These are phyloP conservation scores for Channa striata DNA, from an alignment of 2,797 vertebrate genomes.

Conservation along the genomic window DNA sequence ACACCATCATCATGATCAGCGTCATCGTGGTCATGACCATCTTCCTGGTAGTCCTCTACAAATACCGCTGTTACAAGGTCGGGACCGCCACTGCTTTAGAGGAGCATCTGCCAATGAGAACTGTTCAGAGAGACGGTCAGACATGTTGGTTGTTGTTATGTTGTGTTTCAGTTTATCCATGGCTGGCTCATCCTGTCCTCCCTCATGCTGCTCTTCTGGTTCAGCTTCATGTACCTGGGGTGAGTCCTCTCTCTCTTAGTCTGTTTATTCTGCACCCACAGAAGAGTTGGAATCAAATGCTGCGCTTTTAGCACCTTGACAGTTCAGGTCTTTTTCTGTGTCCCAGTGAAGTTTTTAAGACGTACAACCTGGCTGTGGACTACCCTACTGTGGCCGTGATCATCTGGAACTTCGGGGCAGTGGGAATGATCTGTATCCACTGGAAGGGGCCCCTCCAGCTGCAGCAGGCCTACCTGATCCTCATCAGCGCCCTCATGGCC, in stretches of 20 bases:
- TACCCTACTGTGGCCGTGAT: conserved; percentile 91
- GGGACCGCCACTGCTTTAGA: conserved; percentile 3
- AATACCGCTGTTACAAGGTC: conserved; percentile 97
- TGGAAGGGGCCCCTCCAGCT: conserved; percentile 95
- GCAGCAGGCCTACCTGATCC: conserved; percentile 96
- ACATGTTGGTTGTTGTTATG: background rate
- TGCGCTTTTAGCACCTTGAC: too few relatives aligned
- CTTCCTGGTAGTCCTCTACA: conserved; percentile 94
- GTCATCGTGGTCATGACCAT: conserved; percentile 96
- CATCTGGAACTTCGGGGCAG: conserved; percentile 96
- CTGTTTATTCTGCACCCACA: too few relatives aligned
- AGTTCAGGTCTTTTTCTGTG: background rate
- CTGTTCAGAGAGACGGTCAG: too few relatives aligned
- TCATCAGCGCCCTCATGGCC: conserved; percentile 97
- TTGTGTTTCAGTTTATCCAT: conserved; percentile 90
- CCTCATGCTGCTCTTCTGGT: conserved; percentile 95
- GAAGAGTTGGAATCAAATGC: too few relatives aligned
- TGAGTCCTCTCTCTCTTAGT: conserved; percentile 75
- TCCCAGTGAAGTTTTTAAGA: conserved; percentile 92
- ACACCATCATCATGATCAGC: conserved; percentile 96
- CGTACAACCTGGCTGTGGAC: conserved; percentile 95
- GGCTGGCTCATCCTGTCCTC: conserved; percentile 97
- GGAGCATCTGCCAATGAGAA: too few relatives aligned
- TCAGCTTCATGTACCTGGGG: conserved; percentile 96
- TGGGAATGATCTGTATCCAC: conserved; percentile 97